phyloP scores from a whole-genome alignment of 30 jellyfish, hydroid and myxozoan species.

The Aurelia coerulea region DNA sequence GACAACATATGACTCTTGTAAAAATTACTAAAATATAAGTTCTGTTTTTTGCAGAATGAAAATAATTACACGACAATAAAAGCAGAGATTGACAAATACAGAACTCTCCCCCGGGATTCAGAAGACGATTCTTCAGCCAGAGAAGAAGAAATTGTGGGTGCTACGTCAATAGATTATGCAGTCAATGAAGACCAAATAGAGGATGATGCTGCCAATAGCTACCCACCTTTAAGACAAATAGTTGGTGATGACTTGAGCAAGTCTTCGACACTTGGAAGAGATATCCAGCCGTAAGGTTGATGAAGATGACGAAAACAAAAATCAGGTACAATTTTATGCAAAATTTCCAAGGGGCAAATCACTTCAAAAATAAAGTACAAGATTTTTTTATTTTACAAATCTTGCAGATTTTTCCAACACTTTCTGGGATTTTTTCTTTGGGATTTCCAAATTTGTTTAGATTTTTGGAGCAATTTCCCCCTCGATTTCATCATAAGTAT shows the following conservation, averaged over 20 bases:
- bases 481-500: no score
- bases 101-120: conserved; percentile 38
- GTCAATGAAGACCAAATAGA: not conserved
- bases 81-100: conserved; percentile 43
- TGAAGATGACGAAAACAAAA: no score
- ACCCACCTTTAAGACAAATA: conserved; percentile 57
- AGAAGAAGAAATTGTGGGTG: conserved; percentile 48
- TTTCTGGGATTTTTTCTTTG: not conserved
- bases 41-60: not conserved
- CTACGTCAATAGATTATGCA: not conserved
- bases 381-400: no score
- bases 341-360: no score
- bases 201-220: conserved; percentile 1
- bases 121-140: conserved; percentile 41
- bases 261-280: conserved; percentile 18
- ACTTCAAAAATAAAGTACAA: no score
- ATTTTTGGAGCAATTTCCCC: no score
- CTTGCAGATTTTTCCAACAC: no score
- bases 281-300: no score
- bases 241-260: conserved; percentile 51
- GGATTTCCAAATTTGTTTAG: not conserved
- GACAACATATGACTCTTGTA: no score
- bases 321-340: no score
- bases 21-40: no score
- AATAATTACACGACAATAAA: conserved; percentile 12